Evolutionary conservation across 1,140 invertebrate genomes (phyloP), one percentile per base, ranked within the genome.

Genomic region (Neodiprion fabricii): DNA sequence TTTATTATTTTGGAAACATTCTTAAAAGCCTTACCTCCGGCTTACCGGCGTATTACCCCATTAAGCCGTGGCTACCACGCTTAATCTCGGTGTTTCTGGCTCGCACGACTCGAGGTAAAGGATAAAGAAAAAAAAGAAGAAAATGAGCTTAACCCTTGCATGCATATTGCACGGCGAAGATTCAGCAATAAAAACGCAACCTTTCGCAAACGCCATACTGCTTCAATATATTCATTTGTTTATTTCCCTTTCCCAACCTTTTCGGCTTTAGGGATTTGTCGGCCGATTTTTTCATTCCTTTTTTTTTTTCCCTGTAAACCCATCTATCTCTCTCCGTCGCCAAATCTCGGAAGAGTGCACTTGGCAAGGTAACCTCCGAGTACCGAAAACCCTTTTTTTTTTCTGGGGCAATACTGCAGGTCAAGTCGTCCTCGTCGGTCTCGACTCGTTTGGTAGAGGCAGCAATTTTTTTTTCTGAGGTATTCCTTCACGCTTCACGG

Each of bases 151-250:
- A 61, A 61, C 53, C 53, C 53, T 61, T 61, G 53, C 53, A 5
- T 61, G 53, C 53, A 61, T 61, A 61, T 61, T 61, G 4, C 53
- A 61, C n/a, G 9, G 53, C 8, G n/a, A 61, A 61, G 9, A 61
- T 17, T 17, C 5, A 61, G 53, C n/a, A 61, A 61, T 61, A 61
- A 61, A 61, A 61, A 61, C 8, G 53, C 53, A 61, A 61, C 53
- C 53, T 17, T 61, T 9, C n/a, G n/a, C 53, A 14, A 17, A 12
- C n/a, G 53, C 53, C 53, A 40, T 5, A 61, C 53, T 61, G 53
- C 53, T 61, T 61, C 53, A 61, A 61, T 61, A 61, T 61, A 61
- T 61, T 61, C 53, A 61, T 61, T 61, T 61, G 53, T 61, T 61
- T 14, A 61, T 61, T 61, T 61, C n/a, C 4, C 53, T 61, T 8